phyloP scores from a whole-genome alignment of 2,888 invertebrate genomes.

The Rhingia rostrata region DNA sequence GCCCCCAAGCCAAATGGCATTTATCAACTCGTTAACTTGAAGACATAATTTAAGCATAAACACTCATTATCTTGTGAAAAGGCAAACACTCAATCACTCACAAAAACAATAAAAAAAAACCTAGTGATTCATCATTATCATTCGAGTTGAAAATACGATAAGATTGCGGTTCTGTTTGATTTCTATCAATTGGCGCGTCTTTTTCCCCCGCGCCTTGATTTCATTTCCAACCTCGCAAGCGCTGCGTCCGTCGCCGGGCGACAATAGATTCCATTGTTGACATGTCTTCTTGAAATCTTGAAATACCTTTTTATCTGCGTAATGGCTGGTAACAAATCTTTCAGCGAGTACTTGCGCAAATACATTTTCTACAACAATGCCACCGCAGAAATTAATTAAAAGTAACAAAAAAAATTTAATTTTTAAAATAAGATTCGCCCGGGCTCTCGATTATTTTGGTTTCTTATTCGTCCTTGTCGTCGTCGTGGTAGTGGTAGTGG shows the following conservation, averaged over 20 bases:
- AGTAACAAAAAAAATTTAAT: conserved; percentile 50
- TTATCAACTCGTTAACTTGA: neutral
- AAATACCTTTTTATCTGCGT: conserved; percentile 31
- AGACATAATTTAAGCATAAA: neutral
- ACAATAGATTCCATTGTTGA: conserved; percentile 58
- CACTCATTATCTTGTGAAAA: neutral
- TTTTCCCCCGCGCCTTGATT: neutral
- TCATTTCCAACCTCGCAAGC: neutral
- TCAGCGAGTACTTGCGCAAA: neutral
- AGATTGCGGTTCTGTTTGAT: conserved; percentile 5
- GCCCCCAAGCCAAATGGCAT: neutral
- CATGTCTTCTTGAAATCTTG: conserved; percentile 25
- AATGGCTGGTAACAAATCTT: conserved; percentile 15
- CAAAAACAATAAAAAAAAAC: neutral
- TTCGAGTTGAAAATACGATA: conserved; percentile 39
- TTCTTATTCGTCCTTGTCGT: conserved; percentile 32
- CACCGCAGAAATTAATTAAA: conserved; percentile 50
- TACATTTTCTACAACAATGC: conserved; percentile 54
- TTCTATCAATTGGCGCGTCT: conserved; percentile 10
- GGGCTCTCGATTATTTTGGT: conserved; percentile 68
- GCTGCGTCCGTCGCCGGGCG: conserved; percentile 21
- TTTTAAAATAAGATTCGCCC: conserved; percentile 69
- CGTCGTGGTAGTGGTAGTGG: no score
- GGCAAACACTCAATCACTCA: conserved; percentile 3
- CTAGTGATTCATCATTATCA: neutral